A percentile compares a stretch with the other conserved stretches of the same genome.
Evolutionary conservation across 2,888 invertebrate genomes (phyloP).

Genomic region (Eupithecia vulgata): DNA sequence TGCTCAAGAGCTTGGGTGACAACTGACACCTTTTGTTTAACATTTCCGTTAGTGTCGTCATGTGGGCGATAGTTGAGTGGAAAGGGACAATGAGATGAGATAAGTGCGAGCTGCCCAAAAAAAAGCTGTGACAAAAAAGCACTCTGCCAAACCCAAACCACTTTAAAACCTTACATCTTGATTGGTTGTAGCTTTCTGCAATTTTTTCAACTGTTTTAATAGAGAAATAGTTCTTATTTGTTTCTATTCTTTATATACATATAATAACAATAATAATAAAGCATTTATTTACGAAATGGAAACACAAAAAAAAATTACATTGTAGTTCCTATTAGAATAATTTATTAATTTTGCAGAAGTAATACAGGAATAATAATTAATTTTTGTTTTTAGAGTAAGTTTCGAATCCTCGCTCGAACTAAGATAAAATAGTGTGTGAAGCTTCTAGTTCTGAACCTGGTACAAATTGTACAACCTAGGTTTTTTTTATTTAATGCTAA

Average conservation of each 20-base stretch:
- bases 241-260: neutral
- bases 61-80: conserved; percentile 23
- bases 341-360: too few species aligned
- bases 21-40: conserved; percentile 59
- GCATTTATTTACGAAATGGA: too few species aligned
- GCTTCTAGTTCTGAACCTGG: too few species aligned
- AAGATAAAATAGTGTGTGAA: too few species aligned
- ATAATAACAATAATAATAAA: too few species aligned
- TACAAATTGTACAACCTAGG: too few species aligned
- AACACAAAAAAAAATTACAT: too few species aligned
- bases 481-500: too few species aligned
- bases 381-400: too few species aligned
- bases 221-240: neutral
- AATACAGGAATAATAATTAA: too few species aligned
- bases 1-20: conserved; percentile 55
- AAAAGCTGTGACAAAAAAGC: conserved; percentile 5
- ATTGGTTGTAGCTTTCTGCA: neutral
- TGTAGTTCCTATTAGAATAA: too few species aligned
- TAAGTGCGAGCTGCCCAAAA: conserved; percentile 21
- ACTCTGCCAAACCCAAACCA: conserved; percentile 2
- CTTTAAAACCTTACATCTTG: neutral
- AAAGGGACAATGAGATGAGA: conserved; percentile 24
- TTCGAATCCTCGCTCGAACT: too few species aligned
- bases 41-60: conserved; percentile 50
- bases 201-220: neutral